Evolutionary conservation across 2,113 vertebrate species (phyloP), one percentile per base, ranked within the genome.

Genomic region (Hyperopisus bebe): DNA sequence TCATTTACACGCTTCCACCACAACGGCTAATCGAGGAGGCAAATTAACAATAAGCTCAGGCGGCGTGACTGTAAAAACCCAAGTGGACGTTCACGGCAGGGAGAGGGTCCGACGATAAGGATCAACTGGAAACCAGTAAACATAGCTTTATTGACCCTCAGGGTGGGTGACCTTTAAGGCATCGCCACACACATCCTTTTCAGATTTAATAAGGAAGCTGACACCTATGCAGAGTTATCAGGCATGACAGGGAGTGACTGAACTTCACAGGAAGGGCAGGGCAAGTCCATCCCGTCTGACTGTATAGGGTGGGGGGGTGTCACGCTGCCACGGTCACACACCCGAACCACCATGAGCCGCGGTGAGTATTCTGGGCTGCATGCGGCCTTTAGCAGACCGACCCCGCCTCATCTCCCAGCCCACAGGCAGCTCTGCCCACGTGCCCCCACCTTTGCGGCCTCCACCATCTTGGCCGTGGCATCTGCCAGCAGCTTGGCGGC

Each of bases 391-490:
- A 3, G n/a, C 58, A 66, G 58, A 27, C n/a, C 8, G 0, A 11
- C 5, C 53, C 51, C 55, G 1, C 55, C 19, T 24, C 0, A 5
- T 24, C 55, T 58, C 55, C 21, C 55, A 1, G 55, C 8, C 55
- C 55, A n/a, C 55, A 9, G 58, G 42, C 80, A 83, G 80, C 80
- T 17, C 42, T 6, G 42, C 42, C 35, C 21, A 9, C 5, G 80
- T 13, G 74, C n/a, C n/a, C 85, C 31, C 94, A 99, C 99, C 98
- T 99, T 99, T 27, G 99, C 99, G 46, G 99, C 99, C 93, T 99
- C 99, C 88, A 99, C 99, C 99, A 99, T 99, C 84, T 98, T 96
- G 82, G 99, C 99, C 0, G 99, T 99, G 46, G 99, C 98, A 92
- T 99, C 99, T 0, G 99, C 99, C 93, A 99, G 92, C 19, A 99